Conservation (phyloP, 2,888 invertebrate species). For the Rhingia rostrata region DNA sequence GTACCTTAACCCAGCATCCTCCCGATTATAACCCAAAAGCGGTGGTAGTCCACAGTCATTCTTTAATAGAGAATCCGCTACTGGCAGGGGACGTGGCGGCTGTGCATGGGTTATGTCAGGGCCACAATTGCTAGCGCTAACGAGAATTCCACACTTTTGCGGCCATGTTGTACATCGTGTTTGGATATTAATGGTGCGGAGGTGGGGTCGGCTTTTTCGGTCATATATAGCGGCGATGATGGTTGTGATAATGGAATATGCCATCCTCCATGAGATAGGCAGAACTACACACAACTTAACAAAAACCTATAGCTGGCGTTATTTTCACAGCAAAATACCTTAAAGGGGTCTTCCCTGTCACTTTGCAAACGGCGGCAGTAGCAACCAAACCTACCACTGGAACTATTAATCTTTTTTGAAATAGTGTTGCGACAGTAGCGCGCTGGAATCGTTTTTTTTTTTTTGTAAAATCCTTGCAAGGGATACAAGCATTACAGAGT, state of each 20-base stretch:
- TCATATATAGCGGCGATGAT: conserved; percentile 61
- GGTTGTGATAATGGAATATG: conserved; percentile 52
- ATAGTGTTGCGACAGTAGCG: background rate
- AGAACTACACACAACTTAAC: background rate
- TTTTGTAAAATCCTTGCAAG: background rate
- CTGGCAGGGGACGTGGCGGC: conserved; percentile 32
- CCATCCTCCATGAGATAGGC: background rate
- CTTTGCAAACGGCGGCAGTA: conserved; percentile 1
- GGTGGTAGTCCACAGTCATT: conserved; percentile 25
- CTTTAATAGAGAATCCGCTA: conserved; percentile 8
- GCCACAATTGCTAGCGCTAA: conserved; percentile 57
- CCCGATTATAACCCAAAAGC: conserved; percentile 47
- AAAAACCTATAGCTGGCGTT: conserved; percentile 31
- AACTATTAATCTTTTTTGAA: background rate
- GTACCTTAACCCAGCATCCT: conserved; percentile 7
- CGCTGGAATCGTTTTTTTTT: background rate
- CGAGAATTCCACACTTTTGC: conserved; percentile 58
- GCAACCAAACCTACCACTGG: conserved; percentile 3
- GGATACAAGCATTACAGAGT: background rate
- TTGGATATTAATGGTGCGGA: conserved; percentile 19
- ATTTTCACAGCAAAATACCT: conserved; percentile 42
- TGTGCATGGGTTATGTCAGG: conserved; percentile 51
- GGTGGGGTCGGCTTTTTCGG: conserved; percentile 41
- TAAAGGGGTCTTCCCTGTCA: conserved; percentile 31
- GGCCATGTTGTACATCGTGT: conserved; percentile 63